Base-by-base conservation (phyloP, 2,888 invertebrate species). In the Ormyrus nitidulus region DNA sequence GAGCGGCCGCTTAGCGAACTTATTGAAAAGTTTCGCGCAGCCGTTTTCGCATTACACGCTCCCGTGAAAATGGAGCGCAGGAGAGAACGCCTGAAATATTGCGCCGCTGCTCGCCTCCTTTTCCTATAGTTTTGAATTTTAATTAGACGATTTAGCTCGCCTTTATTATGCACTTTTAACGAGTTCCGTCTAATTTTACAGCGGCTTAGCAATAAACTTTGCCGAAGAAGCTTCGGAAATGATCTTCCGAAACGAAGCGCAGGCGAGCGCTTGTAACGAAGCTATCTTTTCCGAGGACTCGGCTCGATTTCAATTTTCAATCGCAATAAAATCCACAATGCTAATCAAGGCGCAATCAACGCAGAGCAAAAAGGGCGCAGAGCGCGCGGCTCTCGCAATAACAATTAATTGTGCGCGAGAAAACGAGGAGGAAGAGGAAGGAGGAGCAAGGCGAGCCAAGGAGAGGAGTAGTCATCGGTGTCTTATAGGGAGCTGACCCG, bases 401-500 rank as follows among this genome's bases (percentile, higher is more conserved):
- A 65, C 69, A 75, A 79, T 79, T 64, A 70, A 70, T 75, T 53
- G 79, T 56, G 34, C 6, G 54, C 7, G 10, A 49, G 46, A 70
- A 59, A 62, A 75, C 6, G 61, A 49, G 56, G 61, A 58, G 19
- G 10, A 44, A 13, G 54, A 51, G 11, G 51, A 66, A 51, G 10
- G 19, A 66, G 58, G 44, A 54, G 56, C 6, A 54, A 11, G n/a
- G 48, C 48, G 6, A 11, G 59, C 34, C 34, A 46, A 51, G 51
- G 6, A 19, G 10, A 56, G 69, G 64, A 64, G 72, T 58, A 77
- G 64, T 64, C 62, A 77, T 70, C 64, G 71, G 64, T 6, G 44
- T 9, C 34, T 65, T 9, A 13, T 11, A 13, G 61, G n/a, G 48
- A 56, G 9, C 84, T 85, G 86, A 85, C 85, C 85, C 86, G 86